These are phyloP conservation scores for Seira sanloemensis DNA, from an alignment of 2,888 invertebrate genomes.

Conservation along the genomic window DNA sequence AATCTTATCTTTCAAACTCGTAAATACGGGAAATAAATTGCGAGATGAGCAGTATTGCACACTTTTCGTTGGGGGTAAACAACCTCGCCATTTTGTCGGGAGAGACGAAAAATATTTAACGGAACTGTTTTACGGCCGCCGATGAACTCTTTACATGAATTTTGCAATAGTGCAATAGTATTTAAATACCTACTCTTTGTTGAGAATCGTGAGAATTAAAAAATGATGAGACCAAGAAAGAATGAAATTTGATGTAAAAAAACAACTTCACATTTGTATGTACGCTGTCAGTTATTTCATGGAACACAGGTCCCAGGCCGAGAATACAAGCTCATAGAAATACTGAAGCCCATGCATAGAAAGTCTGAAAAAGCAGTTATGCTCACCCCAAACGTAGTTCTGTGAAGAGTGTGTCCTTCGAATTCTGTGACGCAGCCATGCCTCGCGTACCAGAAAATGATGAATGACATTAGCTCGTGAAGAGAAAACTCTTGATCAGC, in stretches of 20 bases:
- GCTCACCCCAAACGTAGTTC: conserved; percentile 49
- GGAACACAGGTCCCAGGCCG: no score
- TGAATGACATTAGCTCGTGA: conserved; percentile 55
- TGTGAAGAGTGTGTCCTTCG: conserved; percentile 41
- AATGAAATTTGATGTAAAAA: not conserved
- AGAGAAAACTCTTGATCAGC: conserved; percentile 52
- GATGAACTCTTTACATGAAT: no score
- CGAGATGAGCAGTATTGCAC: no score
- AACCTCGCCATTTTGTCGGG: no score
- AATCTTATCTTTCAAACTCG: no score
- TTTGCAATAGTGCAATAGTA: no score
- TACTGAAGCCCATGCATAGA: not conserved
- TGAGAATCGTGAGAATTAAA: not conserved
- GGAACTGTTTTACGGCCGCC: no score
- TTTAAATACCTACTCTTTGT: no score
- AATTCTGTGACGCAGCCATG: conserved; percentile 51
- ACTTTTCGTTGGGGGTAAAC: no score
- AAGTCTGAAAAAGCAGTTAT: not conserved
- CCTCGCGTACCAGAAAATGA: conserved; percentile 53
- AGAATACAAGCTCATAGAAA: no score
- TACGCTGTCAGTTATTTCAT: not conserved
- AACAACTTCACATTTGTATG: not conserved
- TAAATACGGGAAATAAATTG: no score
- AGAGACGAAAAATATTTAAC: no score
- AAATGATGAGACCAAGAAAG: not conserved